A percentile compares a stretch with the other conserved stretches of the same genome.
Evolutionary conservation across 2,113 vertebrate species (phyloP).

Genomic region (Pagrus major): DNA sequence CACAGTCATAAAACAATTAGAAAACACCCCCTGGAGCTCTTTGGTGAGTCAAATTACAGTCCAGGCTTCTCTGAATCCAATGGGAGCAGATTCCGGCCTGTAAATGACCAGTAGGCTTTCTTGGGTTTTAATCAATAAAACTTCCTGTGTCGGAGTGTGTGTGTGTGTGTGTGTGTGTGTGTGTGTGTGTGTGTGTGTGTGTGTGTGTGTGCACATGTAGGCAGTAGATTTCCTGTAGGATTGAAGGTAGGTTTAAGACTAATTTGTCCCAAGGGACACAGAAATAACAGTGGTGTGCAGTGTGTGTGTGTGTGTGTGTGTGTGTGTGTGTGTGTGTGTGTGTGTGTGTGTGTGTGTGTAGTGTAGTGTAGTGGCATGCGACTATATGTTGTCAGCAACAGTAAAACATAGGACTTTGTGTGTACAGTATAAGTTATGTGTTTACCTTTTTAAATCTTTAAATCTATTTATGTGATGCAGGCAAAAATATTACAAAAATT

Average conservation of each 20-base stretch:
- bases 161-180: background rate
- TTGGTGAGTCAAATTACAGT: slow-evolving; percentile 54
- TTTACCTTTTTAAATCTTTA: background rate
- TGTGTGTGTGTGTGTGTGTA: too few species aligned
- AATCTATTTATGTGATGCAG: too few species aligned
- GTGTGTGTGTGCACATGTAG: slow-evolving; percentile 8
- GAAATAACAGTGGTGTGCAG: slow-evolving; percentile 12
- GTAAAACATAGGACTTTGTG: background rate
- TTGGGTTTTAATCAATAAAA: slow-evolving; percentile 31
- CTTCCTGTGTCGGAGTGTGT: background rate
- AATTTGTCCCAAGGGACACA: slow-evolving; percentile 25
- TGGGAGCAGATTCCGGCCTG: slow-evolving; percentile 20
- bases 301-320: slow-evolving; percentile 13
- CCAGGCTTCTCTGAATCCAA: slow-evolving; percentile 30
- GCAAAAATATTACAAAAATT: too few species aligned
- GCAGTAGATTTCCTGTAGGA: slow-evolving; percentile 30
- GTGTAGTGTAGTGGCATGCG: background rate
- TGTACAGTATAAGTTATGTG: background rate
- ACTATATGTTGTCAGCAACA: background rate
- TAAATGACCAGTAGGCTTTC: slow-evolving; percentile 41
- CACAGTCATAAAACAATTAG: slow-evolving; percentile 43
- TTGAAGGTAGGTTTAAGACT: slow-evolving; percentile 27
- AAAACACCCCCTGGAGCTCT: slow-evolving; percentile 49
- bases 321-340: too few species aligned
- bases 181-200: background rate